A percentile compares a stretch with the other conserved stretches of the same genome.
Conservation (phyloP, 2,797 vertebrate genomes). For the Falco columbarius region DNA sequence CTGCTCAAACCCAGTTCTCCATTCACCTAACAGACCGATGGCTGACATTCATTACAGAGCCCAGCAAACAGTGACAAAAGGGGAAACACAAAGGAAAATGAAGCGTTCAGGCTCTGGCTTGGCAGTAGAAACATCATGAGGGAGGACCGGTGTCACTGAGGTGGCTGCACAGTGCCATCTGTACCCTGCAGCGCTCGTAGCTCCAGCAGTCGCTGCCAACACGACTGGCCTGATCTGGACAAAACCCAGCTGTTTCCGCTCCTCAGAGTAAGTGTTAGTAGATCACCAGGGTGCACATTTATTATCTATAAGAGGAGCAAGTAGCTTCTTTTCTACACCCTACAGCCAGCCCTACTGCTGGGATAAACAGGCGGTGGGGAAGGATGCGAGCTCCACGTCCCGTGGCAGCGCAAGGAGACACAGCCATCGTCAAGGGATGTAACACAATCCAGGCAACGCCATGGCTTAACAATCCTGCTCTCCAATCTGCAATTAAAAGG, state of each 20-base stretch:
- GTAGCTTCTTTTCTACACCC: neutral
- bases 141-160: neutral
- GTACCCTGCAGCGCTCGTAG: neutral
- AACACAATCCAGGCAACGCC: neutral
- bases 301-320: neutral
- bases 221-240: neutral
- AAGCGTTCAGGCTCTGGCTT: neutral
- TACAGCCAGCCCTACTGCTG: neutral
- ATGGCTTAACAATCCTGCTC: neutral
- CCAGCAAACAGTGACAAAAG: neutral
- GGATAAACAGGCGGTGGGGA: neutral
- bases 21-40: rapidly evolving
- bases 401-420: rapidly evolving
- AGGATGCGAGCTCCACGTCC: neutral
- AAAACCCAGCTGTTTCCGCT: neutral
- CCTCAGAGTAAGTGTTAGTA: neutral
- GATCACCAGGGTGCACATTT: neutral
- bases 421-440: neutral
- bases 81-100: neutral
- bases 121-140: neutral
- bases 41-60: neutral
- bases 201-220: neutral
- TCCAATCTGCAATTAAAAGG: neutral
- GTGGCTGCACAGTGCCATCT: neutral
- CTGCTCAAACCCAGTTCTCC: neutral